Evolutionary conservation across 2,113 vertebrate species (phyloP).

Genomic region (Nerophis lumbriciformis): DNA sequence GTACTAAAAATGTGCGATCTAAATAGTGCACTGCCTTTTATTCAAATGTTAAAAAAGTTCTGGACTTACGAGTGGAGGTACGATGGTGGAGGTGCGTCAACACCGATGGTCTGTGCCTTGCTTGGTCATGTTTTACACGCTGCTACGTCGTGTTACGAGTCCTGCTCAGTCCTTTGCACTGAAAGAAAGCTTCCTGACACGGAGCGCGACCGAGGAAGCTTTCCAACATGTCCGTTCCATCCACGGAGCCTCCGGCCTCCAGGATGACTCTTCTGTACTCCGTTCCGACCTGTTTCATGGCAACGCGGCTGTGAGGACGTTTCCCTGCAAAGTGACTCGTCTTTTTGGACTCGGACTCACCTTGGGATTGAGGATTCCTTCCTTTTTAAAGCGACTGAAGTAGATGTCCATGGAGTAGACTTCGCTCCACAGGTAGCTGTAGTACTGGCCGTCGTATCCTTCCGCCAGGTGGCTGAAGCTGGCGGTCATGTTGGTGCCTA

Average conservation of each 20-base stretch:
- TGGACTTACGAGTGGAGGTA: too few species aligned
- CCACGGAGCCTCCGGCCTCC: conserved; percentile 85
- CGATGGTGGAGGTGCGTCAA: too few species aligned
- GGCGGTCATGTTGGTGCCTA: conserved; percentile 74
- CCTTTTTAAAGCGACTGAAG: conserved; percentile 86
- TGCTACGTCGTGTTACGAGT: conserved; percentile 12
- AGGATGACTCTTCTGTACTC: conserved; percentile 88
- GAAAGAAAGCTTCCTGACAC: conserved; percentile 83
- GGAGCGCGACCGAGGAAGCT: conserved; percentile 83
- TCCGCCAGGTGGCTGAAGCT: conserved; percentile 81
- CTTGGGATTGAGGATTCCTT: conserved; percentile 89
- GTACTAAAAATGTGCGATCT: too few species aligned
- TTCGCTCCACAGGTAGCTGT: conserved; percentile 93
- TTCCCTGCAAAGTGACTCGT: neutral
- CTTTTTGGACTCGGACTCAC: conserved; percentile 50
- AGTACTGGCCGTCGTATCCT: conserved; percentile 93
- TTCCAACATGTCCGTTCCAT: conserved; percentile 87
- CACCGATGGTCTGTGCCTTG: too few species aligned
- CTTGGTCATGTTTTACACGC: too few species aligned
- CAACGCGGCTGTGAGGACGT: neutral
- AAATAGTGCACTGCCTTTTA: too few species aligned
- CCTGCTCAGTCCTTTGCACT: conserved; percentile 81
- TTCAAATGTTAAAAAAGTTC: too few species aligned
- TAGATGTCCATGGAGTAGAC: conserved; percentile 94
- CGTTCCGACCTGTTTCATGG: conserved; percentile 78